Conservation (phyloP, 2,797 vertebrate species). For the Dendrocincla tyrannina region DNA sequence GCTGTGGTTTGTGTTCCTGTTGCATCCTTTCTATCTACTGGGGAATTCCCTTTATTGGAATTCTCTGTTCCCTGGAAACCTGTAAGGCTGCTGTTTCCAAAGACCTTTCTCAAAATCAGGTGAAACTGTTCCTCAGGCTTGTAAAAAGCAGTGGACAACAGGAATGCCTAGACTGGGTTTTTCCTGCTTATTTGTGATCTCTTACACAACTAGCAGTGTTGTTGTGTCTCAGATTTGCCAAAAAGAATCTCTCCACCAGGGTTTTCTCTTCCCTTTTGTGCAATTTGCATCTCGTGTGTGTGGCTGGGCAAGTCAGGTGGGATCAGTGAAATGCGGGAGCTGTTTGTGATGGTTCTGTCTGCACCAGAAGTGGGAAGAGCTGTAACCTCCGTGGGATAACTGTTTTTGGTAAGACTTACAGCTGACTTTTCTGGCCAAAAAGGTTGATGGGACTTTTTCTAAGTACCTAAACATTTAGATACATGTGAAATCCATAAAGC, state of each 20-base stretch:
- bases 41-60: neutral
- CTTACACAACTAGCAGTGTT: neutral
- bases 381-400: neutral
- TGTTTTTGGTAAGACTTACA: neutral
- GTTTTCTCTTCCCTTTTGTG: neutral
- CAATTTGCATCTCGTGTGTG: rapidly evolving
- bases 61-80: neutral
- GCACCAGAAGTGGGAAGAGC: neutral
- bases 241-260: neutral
- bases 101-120: neutral
- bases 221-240: neutral
- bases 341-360: neutral
- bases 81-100: neutral
- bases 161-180: rapidly evolving
- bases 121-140: neutral
- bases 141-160: neutral
- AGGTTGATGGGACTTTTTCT: conserved; percentile 3
- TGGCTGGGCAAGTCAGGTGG: neutral
- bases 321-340: neutral
- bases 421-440: neutral
- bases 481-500: neutral
- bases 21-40: neutral
- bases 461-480: conserved; percentile 54
- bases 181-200: neutral
- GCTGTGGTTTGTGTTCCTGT: neutral